Evolutionary conservation across 2,888 invertebrate genomes (phyloP).

Genomic region (Pegoplata infirma): DNA sequence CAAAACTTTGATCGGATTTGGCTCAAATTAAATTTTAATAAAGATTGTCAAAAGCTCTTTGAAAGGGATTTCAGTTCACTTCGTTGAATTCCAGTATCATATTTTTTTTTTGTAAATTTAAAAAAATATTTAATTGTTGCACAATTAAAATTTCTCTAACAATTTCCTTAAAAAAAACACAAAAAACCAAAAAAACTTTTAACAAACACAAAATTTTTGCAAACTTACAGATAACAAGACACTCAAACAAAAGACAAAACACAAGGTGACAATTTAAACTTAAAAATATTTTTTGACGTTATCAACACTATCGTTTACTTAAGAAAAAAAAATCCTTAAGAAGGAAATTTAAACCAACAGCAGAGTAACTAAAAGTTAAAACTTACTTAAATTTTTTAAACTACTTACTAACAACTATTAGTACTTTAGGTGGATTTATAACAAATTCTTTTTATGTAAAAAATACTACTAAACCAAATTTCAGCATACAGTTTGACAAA

Average conservation of each 20-base stretch:
- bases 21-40: too few species aligned
- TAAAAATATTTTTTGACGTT: conserved; percentile 52
- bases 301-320: conserved; percentile 56
- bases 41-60: too few species aligned
- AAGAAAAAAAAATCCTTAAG: too few species aligned
- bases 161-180: not conserved
- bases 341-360: not conserved
- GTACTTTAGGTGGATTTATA: not conserved
- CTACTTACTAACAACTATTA: not conserved
- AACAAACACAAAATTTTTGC: conserved; percentile 11
- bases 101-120: not conserved
- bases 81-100: too few species aligned
- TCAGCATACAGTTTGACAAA: conserved; percentile 40
- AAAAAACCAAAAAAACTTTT: conserved; percentile 20
- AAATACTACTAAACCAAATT: conserved; percentile 12
- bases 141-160: conserved; percentile 8
- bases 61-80: too few species aligned
- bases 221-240: conserved; percentile 40
- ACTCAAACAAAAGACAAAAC: conserved; percentile 42
- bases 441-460: not conserved
- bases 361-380: conserved; percentile 34
- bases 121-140: not conserved
- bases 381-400: conserved; percentile 5
- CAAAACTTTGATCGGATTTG: too few species aligned
- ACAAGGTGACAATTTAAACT: conserved; percentile 59